Base-by-base conservation (phyloP, 64 coral and sea anemone genomes). In the Anthopleura sola region DNA sequence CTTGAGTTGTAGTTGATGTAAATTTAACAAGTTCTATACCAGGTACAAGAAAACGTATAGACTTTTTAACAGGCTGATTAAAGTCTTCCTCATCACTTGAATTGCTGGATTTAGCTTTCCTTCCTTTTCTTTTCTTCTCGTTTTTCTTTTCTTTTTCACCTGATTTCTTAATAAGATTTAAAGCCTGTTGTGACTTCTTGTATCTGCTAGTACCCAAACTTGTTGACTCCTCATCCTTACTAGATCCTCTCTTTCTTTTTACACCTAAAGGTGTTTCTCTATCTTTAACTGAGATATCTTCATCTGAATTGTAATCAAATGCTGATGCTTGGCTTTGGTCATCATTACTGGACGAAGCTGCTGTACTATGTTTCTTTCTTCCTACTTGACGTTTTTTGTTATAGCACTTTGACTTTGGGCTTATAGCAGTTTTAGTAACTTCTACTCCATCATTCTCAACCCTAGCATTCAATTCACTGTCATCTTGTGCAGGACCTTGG, bases 241-340 rank as follows among this genome's bases (percentile, higher is more conserved):
- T 60, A 53, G 82, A 55, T 9, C 6, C 44, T 34, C 48, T 36
- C 20, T 83, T 83, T 83, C 82, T 83, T 83, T 83, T 58, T 0
- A 20, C 20, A 1, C 32, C 21, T 33, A 38, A 34, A 53, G 1
- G 32, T 56, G 7, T 9, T 57, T 58, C 44, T 37, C 13, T 79
- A 44, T 44, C 82, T 56, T 55, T 39, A 55, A 20, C 8, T 8
- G 50, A n/a, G n/a, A n/a, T 36, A 34, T 37, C 49, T 47, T 49
- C 55, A 33, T 83, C 82, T 58, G 82, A 58, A 49, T 83, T 49
- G 18, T 83, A 83, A 55, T 83, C 82, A 58, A 55, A 83, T 3
- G 82, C 82, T 47, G 76, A 79, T 47, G 36, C 47, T 40, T 79
- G 76, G 44, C 7, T n/a, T 79, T 40, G 37, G 16, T 44, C 76